Percentiles rank a stretch among this genome's conserved stretches.
These are phyloP conservation scores for Dendroctonus ponderosae DNA, from an alignment of 1,140 invertebrate genomes.

Conservation along the genomic window DNA sequence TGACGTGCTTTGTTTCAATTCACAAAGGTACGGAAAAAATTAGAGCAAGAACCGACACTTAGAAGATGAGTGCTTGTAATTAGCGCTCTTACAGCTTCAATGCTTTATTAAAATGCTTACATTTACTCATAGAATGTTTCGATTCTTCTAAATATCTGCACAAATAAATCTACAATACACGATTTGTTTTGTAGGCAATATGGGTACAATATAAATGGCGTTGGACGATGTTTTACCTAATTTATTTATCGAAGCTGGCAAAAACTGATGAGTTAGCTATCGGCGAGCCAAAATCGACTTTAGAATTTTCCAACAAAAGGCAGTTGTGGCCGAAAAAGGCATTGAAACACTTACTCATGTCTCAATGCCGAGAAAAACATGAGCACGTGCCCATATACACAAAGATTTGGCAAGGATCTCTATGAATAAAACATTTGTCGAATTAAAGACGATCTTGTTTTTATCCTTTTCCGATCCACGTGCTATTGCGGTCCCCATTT, in stretches of 20 bases:
- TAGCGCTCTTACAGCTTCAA: too few relatives aligned
- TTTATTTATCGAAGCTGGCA: constrained; percentile 2
- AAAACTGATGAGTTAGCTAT: constrained; percentile 12
- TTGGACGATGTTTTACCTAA: constrained; percentile 5
- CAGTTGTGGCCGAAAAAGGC: constrained; percentile 18
- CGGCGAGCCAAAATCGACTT: constrained; percentile 11
- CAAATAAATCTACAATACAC: too few relatives aligned
- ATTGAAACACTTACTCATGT: constrained; percentile 23
- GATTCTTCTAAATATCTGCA: too few relatives aligned
- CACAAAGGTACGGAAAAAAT: too few relatives aligned
- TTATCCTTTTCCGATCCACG: constrained; percentile 22
- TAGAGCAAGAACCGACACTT: too few relatives aligned
- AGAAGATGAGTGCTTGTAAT: too few relatives aligned
- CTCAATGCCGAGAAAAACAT: constrained; percentile 23
- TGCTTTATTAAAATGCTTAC: too few relatives aligned
- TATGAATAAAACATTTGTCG: constrained; percentile 26
- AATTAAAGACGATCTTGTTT: constrained; percentile 21
- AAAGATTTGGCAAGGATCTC: constrained; percentile 27
- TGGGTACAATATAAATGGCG: too few relatives aligned
- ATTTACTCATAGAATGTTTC: too few relatives aligned
- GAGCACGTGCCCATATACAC: constrained; percentile 28
- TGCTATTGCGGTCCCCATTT: constrained; percentile 3
- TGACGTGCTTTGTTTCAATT: too few relatives aligned
- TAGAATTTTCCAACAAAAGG: constrained; percentile 25
- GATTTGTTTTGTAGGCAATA: too few relatives aligned